phyloP scores from a whole-genome alignment of 2,888 invertebrate genomes.

The Tetanocera ferruginea region DNA sequence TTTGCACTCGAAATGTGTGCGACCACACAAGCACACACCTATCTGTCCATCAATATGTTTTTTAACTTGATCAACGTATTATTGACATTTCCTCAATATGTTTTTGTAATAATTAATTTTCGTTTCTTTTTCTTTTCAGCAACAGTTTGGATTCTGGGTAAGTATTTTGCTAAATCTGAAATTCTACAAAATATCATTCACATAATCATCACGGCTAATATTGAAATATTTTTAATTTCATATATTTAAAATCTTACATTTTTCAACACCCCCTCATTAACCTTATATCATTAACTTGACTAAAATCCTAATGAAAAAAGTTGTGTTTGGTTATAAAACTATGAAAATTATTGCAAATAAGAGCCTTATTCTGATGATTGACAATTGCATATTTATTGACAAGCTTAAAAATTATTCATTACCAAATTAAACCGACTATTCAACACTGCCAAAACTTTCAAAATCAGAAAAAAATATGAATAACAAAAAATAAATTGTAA shows the following conservation, averaged over 20 bases:
- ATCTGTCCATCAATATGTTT: not conserved
- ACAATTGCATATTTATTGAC: too few relatives aligned
- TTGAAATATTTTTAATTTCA: not conserved
- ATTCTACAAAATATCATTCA: not conserved
- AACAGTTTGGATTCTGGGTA: constrained; percentile 16
- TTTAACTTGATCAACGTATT: not conserved
- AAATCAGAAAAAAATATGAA: too few relatives aligned
- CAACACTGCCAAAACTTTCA: too few relatives aligned
- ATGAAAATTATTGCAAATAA: too few relatives aligned
- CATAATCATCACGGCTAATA: not conserved
- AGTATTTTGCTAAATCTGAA: not conserved
- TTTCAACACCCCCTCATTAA: too few relatives aligned
- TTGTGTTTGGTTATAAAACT: too few relatives aligned
- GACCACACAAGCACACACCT: not conserved
- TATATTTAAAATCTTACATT: not conserved
- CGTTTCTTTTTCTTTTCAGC: constrained; percentile 21
- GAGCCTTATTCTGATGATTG: too few relatives aligned
- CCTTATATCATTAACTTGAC: too few relatives aligned
- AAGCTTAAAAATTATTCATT: too few relatives aligned
- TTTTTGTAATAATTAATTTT: not conserved
- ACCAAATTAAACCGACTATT: too few relatives aligned
- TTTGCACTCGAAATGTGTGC: not conserved
- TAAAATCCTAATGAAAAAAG: too few relatives aligned
- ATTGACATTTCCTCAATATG: constrained; percentile 18
- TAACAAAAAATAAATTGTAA: too few relatives aligned